Base-by-base conservation (phyloP, 1,140 invertebrate genomes). In the Eurytemora carolleeae region DNA sequence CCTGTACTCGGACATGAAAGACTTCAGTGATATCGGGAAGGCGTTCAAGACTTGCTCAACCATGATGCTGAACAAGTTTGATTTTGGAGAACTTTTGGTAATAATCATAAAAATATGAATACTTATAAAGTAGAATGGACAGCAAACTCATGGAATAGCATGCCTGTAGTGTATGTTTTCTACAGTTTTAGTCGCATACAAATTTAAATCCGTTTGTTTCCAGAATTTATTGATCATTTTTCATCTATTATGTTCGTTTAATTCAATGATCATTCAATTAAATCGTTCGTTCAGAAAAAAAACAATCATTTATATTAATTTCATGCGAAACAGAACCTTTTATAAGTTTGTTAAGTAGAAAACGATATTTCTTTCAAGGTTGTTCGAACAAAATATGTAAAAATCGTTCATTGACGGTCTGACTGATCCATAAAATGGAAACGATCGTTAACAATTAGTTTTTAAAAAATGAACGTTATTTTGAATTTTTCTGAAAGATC, bases 41-140 rank as follows among this genome's bases (percentile, higher is more conserved):
- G 70, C 77, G 2, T 67, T 74, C 2, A 75, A 79, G 64, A 71
- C 75, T 3, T 72, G 71, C 16, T 72, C 79, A 62, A 70, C 76
- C 2, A 77, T 78, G 71, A 74, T 77, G 68, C 73, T 78, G 62
- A 76, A 63, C 15, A 66, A 66, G 19, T 67, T 67, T 58, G 26
- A 67, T 31, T 67, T 67, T 59, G 65, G 63, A n/a, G 31, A 44
- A 12, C 31, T 44, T 44, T n/a, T 44, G 31, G 31, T 44, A 44
- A 44, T 12, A n/a, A n/a, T n/a, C n/a, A n/a, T n/a, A n/a, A n/a
- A n/a, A n/a, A n/a, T n/a, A n/a, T n/a, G n/a, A n/a, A n/a, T n/a
- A n/a, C n/a, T n/a, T n/a, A n/a, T n/a, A n/a, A n/a, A n/a, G n/a
- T n/a, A n/a, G n/a, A n/a, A n/a, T n/a, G n/a, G n/a, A n/a, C n/a